Percentiles rank a stretch among this genome's conserved stretches.
These are phyloP conservation scores for Cheirogaleus major DNA, from an alignment of 2,797 vertebrate species.

Conservation along the genomic window DNA sequence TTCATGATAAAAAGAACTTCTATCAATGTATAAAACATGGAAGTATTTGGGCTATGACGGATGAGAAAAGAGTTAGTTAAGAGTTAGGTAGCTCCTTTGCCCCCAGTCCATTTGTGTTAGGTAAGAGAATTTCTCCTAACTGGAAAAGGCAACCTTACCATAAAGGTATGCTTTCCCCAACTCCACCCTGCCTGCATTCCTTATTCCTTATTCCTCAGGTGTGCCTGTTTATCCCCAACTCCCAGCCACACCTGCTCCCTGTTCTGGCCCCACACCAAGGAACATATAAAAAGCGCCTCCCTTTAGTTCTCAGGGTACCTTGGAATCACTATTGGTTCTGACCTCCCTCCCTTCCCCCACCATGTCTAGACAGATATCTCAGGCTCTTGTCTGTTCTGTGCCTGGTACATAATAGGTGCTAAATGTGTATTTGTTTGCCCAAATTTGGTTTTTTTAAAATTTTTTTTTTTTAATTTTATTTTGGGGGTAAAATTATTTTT, in stretches of 20 bases:
- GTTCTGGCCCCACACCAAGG: slow-evolving; percentile 2
- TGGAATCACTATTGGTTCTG: background rate
- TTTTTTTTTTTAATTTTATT: too few relatives aligned
- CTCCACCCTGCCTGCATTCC: background rate
- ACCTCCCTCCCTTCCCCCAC: background rate
- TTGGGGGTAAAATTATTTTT: too few relatives aligned
- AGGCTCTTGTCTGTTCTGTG: background rate
- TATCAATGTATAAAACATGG: background rate
- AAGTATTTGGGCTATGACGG: background rate
- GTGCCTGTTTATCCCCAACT: slow-evolving; percentile 36
- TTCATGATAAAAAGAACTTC: slow-evolving; percentile 17
- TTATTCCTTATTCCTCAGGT: slow-evolving; percentile 39
- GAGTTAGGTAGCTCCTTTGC: background rate
- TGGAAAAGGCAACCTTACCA: background rate
- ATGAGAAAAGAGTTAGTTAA: background rate
- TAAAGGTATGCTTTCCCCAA: background rate
- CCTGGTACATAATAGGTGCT: background rate
- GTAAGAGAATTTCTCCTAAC: background rate
- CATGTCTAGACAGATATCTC: background rate
- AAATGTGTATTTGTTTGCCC: background rate
- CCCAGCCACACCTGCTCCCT: slow-evolving; percentile 28
- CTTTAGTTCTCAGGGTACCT: background rate
- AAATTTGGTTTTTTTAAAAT: too few relatives aligned
- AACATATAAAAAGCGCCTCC: background rate
- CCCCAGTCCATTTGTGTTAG: background rate